These are phyloP conservation scores for Muricea muricata DNA, from an alignment of 92 coral and sea anemone species.

Conservation along the genomic window DNA sequence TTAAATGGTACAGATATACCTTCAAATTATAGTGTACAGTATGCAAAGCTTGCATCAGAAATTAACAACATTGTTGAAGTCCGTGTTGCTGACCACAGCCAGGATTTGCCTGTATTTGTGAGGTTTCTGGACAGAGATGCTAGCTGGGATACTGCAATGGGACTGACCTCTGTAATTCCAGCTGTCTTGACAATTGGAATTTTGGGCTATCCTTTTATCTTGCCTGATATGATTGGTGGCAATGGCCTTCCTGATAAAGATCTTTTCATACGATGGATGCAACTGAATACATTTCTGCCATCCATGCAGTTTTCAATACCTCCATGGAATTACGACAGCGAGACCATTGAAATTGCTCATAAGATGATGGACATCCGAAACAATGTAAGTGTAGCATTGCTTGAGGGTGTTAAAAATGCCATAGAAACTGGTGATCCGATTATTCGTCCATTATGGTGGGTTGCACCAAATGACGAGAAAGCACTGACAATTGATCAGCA, in stretches of 20 bases:
- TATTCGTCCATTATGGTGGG: constrained; percentile 87
- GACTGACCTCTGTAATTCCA: constrained; percentile 82
- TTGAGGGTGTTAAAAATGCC: constrained; percentile 62
- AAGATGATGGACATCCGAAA: constrained; percentile 60
- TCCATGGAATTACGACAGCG: constrained; percentile 86
- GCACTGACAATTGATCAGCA: constrained; percentile 73
- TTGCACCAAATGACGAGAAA: constrained; percentile 73
- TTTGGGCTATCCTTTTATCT: constrained; percentile 84
- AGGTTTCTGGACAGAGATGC: constrained; percentile 79
- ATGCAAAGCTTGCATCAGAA: constrained; percentile 71
- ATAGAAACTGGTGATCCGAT: constrained; percentile 72
- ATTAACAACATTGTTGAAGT: constrained; percentile 76
- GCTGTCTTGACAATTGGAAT: constrained; percentile 80
- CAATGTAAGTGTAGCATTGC: constrained; percentile 58
- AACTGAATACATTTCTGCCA: constrained; percentile 76
- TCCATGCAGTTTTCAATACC: constrained; percentile 80
- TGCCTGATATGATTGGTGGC: constrained; percentile 86
- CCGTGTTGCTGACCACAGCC: constrained; percentile 80
- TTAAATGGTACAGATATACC: constrained; percentile 67
- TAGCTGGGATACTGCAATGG: constrained; percentile 71
- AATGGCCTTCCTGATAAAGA: constrained; percentile 70
- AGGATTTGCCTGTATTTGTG: constrained; percentile 68
- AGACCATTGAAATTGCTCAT: constrained; percentile 74
- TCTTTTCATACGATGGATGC: constrained; percentile 82
- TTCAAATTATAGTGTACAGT: constrained; percentile 65